Conservation (phyloP, 2,888 invertebrate genomes). For the Agrotis segetum region DNA sequence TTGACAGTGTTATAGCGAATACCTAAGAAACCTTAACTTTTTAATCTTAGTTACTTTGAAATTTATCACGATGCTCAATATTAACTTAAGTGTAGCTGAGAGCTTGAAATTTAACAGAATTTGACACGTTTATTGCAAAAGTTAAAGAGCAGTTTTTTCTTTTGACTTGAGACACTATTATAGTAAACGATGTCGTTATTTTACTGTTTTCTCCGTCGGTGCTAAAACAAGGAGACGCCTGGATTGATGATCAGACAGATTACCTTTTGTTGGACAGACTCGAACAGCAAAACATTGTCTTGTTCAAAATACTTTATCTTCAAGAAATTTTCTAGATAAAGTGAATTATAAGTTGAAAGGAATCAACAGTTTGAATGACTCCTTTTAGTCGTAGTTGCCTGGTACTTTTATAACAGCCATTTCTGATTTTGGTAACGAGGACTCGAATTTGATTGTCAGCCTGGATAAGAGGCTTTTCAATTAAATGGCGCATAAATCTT, state of each 20-base stretch:
- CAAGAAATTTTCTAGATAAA: constrained; percentile 36
- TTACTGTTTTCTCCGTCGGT: constrained; percentile 28
- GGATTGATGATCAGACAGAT: constrained; percentile 49
- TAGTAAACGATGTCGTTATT: constrained; percentile 45
- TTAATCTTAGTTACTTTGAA: constrained; percentile 12
- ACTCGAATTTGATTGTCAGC: constrained; percentile 18
- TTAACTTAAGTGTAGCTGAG: constrained; percentile 6
- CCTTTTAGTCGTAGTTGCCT: constrained; percentile 15
- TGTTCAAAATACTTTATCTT: constrained; percentile 38
- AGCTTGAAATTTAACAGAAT: constrained; percentile 13
- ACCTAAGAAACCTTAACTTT: constrained; percentile 12
- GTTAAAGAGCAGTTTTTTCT: constrained; percentile 32
- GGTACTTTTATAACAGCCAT: constrained; percentile 23
- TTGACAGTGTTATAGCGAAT: not conserved
- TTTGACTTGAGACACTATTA: constrained; percentile 15
- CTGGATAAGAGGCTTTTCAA: constrained; percentile 21
- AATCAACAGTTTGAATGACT: not conserved
- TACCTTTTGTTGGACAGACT: constrained; percentile 39
- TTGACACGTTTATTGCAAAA: constrained; percentile 33
- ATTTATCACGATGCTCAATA: constrained; percentile 13
- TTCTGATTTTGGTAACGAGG: constrained; percentile 25
- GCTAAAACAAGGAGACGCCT: constrained; percentile 9
- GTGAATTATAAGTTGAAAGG: constrained; percentile 17
- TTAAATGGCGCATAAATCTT: constrained; percentile 17
- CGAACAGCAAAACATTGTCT: constrained; percentile 41